A percentile compares a stretch with the other conserved stretches of the same genome.
These are phyloP conservation scores for Heliconius ethilla DNA, from an alignment of 2,888 invertebrate genomes.

Conservation along the genomic window DNA sequence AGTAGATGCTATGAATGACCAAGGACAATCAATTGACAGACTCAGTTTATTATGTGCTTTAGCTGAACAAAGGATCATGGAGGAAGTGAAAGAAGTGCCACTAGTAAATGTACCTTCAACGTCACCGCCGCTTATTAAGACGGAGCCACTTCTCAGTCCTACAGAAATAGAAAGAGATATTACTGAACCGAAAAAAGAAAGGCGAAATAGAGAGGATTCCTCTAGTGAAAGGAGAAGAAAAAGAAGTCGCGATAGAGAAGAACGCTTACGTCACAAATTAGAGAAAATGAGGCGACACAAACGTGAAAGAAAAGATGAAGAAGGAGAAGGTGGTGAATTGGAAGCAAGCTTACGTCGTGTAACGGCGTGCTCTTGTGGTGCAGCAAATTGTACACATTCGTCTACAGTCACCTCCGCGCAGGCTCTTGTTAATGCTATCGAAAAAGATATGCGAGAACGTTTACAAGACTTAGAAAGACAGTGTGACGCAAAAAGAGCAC, in stretches of 20 bases:
- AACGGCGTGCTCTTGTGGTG: slow-evolving; percentile 68
- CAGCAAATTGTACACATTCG: slow-evolving; percentile 60
- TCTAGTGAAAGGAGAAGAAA: slow-evolving; percentile 70
- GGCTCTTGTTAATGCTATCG: slow-evolving; percentile 86
- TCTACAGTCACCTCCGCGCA: slow-evolving; percentile 75
- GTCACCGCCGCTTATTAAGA: slow-evolving; percentile 69
- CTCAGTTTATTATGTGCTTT: slow-evolving; percentile 90
- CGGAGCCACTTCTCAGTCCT: slow-evolving; percentile 67
- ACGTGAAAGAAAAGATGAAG: slow-evolving; percentile 62
- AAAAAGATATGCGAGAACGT: slow-evolving; percentile 90
- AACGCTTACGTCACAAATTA: slow-evolving; percentile 70
- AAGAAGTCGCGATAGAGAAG: slow-evolving; percentile 70
- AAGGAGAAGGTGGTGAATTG: slow-evolving; percentile 66
- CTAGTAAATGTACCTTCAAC: slow-evolving; percentile 52
- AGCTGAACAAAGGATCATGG: slow-evolving; percentile 91
- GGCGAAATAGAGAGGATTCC: slow-evolving; percentile 70
- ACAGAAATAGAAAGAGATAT: slow-evolving; percentile 56
- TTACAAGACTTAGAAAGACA: slow-evolving; percentile 91
- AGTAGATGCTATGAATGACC: slow-evolving; percentile 60
- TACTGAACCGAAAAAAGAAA: slow-evolving; percentile 65
- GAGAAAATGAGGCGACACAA: slow-evolving; percentile 75
- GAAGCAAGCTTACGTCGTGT: slow-evolving; percentile 72
- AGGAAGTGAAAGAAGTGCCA: slow-evolving; percentile 83
- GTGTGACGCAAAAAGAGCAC: slow-evolving; percentile 91
- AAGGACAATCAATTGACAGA: slow-evolving; percentile 81